Conservation (phyloP, 2,113 vertebrate genomes). For the Pterophyllum scalare region DNA sequence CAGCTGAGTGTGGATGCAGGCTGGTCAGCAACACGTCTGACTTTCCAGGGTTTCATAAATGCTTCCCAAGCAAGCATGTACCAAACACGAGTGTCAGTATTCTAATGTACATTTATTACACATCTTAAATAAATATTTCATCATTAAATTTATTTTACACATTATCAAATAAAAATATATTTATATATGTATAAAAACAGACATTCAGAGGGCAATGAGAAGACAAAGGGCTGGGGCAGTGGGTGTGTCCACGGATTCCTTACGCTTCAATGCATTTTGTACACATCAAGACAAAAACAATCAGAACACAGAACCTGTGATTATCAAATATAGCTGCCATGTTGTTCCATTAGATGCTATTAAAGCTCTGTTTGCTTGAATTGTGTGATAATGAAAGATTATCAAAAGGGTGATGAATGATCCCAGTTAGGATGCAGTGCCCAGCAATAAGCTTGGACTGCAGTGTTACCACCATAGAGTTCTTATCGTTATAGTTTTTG, state of each 20-base stretch:
- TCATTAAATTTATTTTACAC: constrained; percentile 91
- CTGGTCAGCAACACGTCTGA: background rate
- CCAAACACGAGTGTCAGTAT: constrained; percentile 69
- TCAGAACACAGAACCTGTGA: constrained; percentile 67
- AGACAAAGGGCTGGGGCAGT: constrained; percentile 32
- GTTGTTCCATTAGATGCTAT: constrained; percentile 47
- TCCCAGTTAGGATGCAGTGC: constrained; percentile 51
- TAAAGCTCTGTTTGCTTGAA: constrained; percentile 68
- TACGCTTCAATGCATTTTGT: constrained; percentile 79
- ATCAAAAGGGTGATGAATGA: constrained; percentile 29
- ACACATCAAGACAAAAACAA: constrained; percentile 68
- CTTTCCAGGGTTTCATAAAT: constrained; percentile 8
- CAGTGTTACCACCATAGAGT: background rate
- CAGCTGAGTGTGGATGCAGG: background rate
- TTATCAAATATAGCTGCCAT: constrained; percentile 79
- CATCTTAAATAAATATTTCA: constrained; percentile 95
- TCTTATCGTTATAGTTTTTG: background rate
- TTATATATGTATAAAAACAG: constrained; percentile 84
- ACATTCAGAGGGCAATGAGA: constrained; percentile 72
- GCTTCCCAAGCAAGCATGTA: constrained; percentile 22
- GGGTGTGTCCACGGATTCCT: constrained; percentile 53
- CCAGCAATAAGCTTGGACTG: constrained; percentile 22
- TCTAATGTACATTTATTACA: constrained; percentile 92
- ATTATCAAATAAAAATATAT: constrained; percentile 88
- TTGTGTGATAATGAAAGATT: constrained; percentile 24